Evolutionary conservation across 2,113 vertebrate genomes (phyloP), one percentile per base, ranked within the genome.

Genomic region (Tachysurus fulvidraco): DNA sequence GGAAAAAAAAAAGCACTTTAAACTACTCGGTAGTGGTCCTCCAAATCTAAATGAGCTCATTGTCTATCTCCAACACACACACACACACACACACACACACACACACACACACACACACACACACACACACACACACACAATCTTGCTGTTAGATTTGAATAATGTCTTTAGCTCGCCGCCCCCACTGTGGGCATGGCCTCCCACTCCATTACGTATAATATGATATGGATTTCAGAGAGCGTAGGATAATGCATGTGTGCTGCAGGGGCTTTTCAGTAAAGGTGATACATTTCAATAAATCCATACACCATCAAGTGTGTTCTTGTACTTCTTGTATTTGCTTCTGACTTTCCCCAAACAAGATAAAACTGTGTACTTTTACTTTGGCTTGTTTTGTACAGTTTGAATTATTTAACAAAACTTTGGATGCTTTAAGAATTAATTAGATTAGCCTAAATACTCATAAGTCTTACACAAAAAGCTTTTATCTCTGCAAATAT

Each of bases 261-360:
- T 85, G 73, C 86, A 84, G 57, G 83, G 88, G 76, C 73, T 88
- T 90, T 85, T 83, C 60, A 78, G 85, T 50, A 84, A 60, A 87
- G 88, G 88, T 85, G 83, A 90, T 88, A 81, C 85, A 85, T 91
- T 89, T 90, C 88, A 88, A 85, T 89, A 88, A 89, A 89, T 80
- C 87, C 76, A 88, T 84, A 89, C 67, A 76, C 80, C 62, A 28
- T 73, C 59, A 88, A 80, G 71, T 77, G 65, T 59, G 69, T 54
- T 54, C 44, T 54, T 80, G 76, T 62, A 57, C 44, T 81, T 81
- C 30, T 36, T 80, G 28, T 14, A 4, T 81, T 57, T 44, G 21
- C 28, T 71, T 82, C 59, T 57, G 36, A 85, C 83, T 82, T 77
- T 74, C 36, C 78, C 69, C 80, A 52, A 81, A 50, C 64, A 60